Percentiles rank a stretch among this genome's conserved stretches.
These are phyloP conservation scores for Heterodera schachtii DNA, from an alignment of 1,140 invertebrate species.

Conservation along the genomic window DNA sequence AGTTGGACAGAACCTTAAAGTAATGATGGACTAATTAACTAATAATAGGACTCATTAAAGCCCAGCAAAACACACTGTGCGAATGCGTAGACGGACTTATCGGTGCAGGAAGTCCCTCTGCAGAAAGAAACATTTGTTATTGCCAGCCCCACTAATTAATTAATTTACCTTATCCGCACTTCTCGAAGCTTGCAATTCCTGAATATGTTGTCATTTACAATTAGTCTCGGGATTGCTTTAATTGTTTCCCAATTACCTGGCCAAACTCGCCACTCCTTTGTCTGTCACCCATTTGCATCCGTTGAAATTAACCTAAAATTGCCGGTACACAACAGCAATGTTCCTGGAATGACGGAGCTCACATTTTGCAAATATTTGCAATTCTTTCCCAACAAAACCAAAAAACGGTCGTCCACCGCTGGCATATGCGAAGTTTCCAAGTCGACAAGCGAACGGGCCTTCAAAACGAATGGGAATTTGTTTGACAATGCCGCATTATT, in stretches of 20 bases:
- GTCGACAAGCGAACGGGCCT: slow-evolving; percentile 37
- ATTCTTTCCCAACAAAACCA: slow-evolving; percentile 57
- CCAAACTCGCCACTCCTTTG: slow-evolving; percentile 58
- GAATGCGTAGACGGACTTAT: slow-evolving; percentile 59
- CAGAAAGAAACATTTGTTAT: background rate
- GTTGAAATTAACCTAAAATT: slow-evolving; percentile 58
- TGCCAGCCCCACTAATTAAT: background rate
- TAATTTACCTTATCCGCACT: slow-evolving; percentile 50
- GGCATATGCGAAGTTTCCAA: slow-evolving; percentile 61
- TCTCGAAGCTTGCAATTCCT: slow-evolving; percentile 56
- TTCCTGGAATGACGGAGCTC: slow-evolving; percentile 3
- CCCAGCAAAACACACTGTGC: slow-evolving; percentile 43
- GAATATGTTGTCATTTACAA: slow-evolving; percentile 16
- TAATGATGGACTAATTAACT: background rate
- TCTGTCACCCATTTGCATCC: slow-evolving; percentile 63
- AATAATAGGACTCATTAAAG: too few species aligned
- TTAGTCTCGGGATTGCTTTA: background rate
- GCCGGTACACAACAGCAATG: background rate
- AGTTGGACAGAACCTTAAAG: slow-evolving; percentile 51
- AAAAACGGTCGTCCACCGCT: slow-evolving; percentile 58
- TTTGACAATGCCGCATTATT: background rate
- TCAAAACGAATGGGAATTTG: background rate
- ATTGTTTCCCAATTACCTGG: slow-evolving; percentile 33
- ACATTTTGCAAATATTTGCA: slow-evolving; percentile 48
- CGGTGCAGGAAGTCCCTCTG: slow-evolving; percentile 58